Conservation (phyloP, 2,113 vertebrate genomes). For the Chaetodon trifascialis region DNA sequence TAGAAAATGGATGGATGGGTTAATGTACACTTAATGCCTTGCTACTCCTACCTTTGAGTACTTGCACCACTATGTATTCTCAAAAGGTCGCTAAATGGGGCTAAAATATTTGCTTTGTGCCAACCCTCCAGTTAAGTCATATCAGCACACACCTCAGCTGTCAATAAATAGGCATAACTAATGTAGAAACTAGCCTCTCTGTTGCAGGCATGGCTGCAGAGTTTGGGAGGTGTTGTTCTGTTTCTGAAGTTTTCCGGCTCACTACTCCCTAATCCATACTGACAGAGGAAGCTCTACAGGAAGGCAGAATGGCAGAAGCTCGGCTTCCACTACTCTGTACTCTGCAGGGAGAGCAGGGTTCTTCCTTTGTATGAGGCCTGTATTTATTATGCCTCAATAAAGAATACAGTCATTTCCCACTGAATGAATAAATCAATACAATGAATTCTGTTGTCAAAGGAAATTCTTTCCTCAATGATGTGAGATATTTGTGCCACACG, state of each 20-base stretch:
- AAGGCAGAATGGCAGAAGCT: slow-evolving; percentile 51
- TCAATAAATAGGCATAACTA: slow-evolving; percentile 75
- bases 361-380: slow-evolving; percentile 23
- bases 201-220: slow-evolving; percentile 66
- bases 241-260: slow-evolving; percentile 65
- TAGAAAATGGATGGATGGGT: too few species aligned
- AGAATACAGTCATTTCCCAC: slow-evolving; percentile 40
- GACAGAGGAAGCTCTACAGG: slow-evolving; percentile 60
- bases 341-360: slow-evolving; percentile 54
- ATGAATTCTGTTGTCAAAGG: slow-evolving; percentile 23
- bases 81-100: not conserved
- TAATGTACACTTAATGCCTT: not conserved
- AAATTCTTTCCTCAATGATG: slow-evolving; percentile 30
- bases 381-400: slow-evolving; percentile 52
- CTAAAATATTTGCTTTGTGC: slow-evolving; percentile 5
- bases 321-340: slow-evolving; percentile 38
- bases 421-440: slow-evolving; percentile 52
- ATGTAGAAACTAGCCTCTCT: slow-evolving; percentile 61
- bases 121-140: slow-evolving; percentile 31
- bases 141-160: slow-evolving; percentile 62
- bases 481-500: not conserved
- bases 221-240: slow-evolving; percentile 63
- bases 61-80: too few species aligned
- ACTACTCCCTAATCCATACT: slow-evolving; percentile 65
- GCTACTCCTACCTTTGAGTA: not conserved